These are phyloP conservation scores for Bhutanitis thaidina DNA, from an alignment of 2,888 invertebrate species.

Conservation along the genomic window DNA sequence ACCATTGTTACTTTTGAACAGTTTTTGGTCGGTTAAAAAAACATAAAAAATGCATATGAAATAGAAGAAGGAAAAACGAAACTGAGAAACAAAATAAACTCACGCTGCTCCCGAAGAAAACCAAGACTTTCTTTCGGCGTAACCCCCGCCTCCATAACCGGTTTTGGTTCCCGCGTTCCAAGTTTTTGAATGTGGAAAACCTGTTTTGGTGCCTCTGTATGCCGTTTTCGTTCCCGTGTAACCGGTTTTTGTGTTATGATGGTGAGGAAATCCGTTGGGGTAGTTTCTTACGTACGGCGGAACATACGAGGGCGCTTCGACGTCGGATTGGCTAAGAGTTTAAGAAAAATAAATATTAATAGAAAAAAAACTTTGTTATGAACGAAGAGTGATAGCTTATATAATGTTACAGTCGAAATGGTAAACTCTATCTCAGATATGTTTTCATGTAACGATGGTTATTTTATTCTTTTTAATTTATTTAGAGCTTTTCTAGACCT, in stretches of 20 bases:
- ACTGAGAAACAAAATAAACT: slow-evolving; percentile 28
- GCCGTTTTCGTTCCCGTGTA: slow-evolving; percentile 37
- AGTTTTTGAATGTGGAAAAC: slow-evolving; percentile 26
- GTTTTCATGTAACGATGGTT: too few species aligned
- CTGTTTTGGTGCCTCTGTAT: slow-evolving; percentile 29
- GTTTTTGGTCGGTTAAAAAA: too few species aligned
- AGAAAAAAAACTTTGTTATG: too few species aligned
- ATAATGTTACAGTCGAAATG: too few species aligned
- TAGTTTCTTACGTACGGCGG: slow-evolving; percentile 50
- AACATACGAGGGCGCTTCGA: slow-evolving; percentile 56
- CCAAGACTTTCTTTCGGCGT: slow-evolving; percentile 50
- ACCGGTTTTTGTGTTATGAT: slow-evolving; percentile 27
- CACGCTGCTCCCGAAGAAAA: slow-evolving; percentile 48
- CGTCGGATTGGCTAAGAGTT: slow-evolving; percentile 53
- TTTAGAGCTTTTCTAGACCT: too few species aligned
- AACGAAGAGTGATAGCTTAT: too few species aligned
- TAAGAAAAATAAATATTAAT: slow-evolving; percentile 21
- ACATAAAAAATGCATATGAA: too few species aligned
- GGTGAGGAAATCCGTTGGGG: slow-evolving; percentile 11
- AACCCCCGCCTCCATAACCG: slow-evolving; percentile 27
- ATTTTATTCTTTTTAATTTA: too few species aligned
- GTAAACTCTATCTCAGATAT: too few species aligned
- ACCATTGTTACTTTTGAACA: too few species aligned
- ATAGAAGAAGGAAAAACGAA: too few species aligned
- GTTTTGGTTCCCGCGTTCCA: slow-evolving; percentile 36